Evolutionary conservation across 2,113 vertebrate species (phyloP), one percentile per base, ranked within the genome.

Genomic region (Erythrolamprus reginae): DNA sequence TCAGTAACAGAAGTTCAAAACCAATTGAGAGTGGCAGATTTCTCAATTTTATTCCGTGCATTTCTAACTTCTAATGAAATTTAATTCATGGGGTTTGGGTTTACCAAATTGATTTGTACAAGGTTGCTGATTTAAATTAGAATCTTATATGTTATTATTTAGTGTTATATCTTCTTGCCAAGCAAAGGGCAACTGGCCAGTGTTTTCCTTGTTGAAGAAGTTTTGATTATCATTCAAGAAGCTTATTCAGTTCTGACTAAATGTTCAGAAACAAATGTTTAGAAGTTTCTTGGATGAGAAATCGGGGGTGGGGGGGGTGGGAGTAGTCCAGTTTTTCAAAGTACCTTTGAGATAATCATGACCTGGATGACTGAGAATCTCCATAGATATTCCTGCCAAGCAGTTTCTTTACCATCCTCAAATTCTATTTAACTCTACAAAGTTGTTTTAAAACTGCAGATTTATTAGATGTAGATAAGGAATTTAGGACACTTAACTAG

Each of bases 241-340:
- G 5, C 61, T n/a, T 33, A n/a, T 65, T 65, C 12, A 15, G 12
- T 65, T 15, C 13, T 33, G 28, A 65, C 61, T 65, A 26, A 58
- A 26, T 24, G 26, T 58, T 58, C 23, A 58, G 55, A 28, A 65
- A n/a, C 28, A n/a, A n/a, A n/a, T n/a, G n/a, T n/a, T 65, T n/a
- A 65, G 61, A 65, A 33, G 61, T n/a, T 65, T 65, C 61, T 33
- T 65, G 13, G 28, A 33, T 65, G 28, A n/a, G 61, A 61, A 61
- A 28, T n/a, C 12, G 1, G 61, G 13, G 0, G 12, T 1, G 1
- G 12, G 1, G 56, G 9, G 1, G 0, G 12, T 1, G 1, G 12
- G 1, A 24, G 9, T 0, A 65, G 61, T 33, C 61, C 61, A 65
- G 28, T n/a, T 65, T 65, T 65, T 28, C n/a, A 33, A 65, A n/a